These are phyloP conservation scores for Empis stercorea DNA, from an alignment of 2,888 invertebrate species.

Conservation along the genomic window DNA sequence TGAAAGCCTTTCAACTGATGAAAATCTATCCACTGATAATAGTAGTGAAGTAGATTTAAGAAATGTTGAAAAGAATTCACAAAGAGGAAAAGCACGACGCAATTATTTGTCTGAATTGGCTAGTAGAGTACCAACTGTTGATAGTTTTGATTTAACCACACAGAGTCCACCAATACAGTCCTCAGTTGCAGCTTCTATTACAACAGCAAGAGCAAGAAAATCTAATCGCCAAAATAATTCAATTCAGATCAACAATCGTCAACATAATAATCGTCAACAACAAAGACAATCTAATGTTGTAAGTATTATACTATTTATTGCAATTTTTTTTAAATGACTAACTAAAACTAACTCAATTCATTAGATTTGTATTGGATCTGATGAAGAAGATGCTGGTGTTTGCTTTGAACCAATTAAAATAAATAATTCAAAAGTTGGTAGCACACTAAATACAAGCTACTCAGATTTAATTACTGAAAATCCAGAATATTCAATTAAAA, in stretches of 20 bases:
- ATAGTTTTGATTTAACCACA: background rate
- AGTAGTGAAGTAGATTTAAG: too few species aligned
- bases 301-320: background rate
- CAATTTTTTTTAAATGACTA: background rate
- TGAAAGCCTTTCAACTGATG: too few species aligned
- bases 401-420: background rate
- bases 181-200: background rate
- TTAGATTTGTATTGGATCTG: background rate
- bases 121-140: background rate
- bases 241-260: background rate
- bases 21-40: too few species aligned
- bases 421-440: background rate
- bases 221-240: background rate
- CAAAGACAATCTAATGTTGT: background rate
- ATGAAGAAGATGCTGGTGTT: background rate
- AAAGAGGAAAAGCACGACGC: background rate
- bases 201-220: background rate
- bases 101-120: background rate
- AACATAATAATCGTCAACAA: background rate
- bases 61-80: background rate
- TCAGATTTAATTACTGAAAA: background rate
- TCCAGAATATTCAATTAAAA: background rate
- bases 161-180: too few species aligned
- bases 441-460: background rate
- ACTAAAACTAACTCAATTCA: too few species aligned